Conservation (phyloP, 2,797 vertebrate species). For the Nasua narica region DNA sequence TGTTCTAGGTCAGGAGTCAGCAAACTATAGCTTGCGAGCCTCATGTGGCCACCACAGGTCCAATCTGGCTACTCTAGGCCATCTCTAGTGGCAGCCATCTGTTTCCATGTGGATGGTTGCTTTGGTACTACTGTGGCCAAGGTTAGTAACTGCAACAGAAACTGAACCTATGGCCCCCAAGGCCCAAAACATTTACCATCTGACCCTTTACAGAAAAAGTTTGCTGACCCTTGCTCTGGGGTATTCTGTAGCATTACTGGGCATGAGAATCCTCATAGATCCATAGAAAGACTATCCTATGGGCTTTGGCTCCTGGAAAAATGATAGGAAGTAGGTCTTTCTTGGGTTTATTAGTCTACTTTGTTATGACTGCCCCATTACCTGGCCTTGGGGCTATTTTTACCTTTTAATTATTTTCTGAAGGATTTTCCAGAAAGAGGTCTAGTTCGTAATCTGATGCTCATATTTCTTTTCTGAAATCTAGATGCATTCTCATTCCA, state of each 20-base stretch:
- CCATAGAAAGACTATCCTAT: neutral
- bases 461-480: neutral
- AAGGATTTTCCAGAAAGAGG: neutral
- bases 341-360: neutral
- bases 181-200: neutral
- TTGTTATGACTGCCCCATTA: neutral
- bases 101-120: neutral
- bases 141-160: neutral
- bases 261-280: neutral
- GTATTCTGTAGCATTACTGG: neutral
- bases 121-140: neutral
- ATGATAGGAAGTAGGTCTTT: neutral
- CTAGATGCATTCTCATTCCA: neutral
- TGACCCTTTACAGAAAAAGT: neutral
- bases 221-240: neutral
- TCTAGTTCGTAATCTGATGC: neutral
- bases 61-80: neutral
- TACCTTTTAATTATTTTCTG: neutral
- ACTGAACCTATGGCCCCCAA: neutral
- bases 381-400: neutral
- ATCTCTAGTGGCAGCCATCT: neutral
- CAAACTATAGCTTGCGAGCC: neutral
- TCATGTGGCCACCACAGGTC: neutral
- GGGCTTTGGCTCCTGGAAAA: neutral
- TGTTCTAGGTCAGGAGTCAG: neutral